Conservation (phyloP, 92 coral and sea anemone genomes). For the Blastomussa wellsi region DNA sequence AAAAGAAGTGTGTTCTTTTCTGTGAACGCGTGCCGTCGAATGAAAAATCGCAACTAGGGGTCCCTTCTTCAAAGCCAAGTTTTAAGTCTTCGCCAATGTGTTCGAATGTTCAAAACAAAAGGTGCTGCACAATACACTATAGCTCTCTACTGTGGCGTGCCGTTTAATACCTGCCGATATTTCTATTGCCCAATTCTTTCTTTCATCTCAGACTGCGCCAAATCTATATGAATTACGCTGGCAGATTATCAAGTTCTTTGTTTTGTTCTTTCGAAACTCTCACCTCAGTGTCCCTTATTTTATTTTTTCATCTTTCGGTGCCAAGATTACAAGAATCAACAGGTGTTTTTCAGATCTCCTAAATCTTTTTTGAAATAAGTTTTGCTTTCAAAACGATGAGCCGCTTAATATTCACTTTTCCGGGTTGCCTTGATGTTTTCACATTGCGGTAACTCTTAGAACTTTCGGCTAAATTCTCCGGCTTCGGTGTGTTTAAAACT, state of each 20-base stretch:
- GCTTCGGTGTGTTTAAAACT: not conserved
- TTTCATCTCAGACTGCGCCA: not conserved
- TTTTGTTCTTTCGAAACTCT: not conserved
- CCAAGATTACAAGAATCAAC: conserved; percentile 34
- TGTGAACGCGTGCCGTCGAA: conserved; percentile 44
- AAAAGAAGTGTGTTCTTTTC: conserved; percentile 39
- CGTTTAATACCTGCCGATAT: conserved; percentile 5
- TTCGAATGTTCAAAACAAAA: conserved; percentile 32
- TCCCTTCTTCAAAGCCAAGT: conserved; percentile 27
- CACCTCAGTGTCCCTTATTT: not conserved
- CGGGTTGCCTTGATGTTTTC: not conserved
- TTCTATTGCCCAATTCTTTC: not conserved
- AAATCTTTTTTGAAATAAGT: conserved; percentile 16
- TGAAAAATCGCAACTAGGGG: conserved; percentile 25
- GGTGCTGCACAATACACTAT: conserved; percentile 11
- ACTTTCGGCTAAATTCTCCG: not conserved
- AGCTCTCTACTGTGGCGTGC: not conserved
- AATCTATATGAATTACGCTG: conserved; percentile 1
- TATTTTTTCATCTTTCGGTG: not conserved
- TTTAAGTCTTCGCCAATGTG: conserved; percentile 32
- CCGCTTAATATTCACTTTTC: not conserved
- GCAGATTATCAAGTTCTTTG: not conserved
- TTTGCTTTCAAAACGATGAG: not conserved
- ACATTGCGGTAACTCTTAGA: not conserved
- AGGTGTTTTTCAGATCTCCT: conserved; percentile 39